Conservation (phyloP, 2,797 vertebrate species). For the Helostoma temminkii region DNA sequence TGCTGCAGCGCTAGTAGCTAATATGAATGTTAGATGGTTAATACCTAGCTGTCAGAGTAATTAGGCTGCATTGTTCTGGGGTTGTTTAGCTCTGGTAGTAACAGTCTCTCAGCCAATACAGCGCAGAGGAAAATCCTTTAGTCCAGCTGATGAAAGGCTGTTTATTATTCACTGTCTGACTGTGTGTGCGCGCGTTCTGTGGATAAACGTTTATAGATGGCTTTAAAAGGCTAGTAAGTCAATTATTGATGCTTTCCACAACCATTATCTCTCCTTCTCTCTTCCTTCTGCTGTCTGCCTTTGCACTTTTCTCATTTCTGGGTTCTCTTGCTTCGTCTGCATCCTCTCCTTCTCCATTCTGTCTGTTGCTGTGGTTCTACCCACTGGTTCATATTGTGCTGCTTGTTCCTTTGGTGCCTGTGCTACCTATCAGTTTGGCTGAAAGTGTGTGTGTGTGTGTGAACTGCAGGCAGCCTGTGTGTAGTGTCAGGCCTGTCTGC, state of each 20-base stretch:
- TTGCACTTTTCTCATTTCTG: conserved; percentile 27
- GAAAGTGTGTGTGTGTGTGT: conserved; percentile 17
- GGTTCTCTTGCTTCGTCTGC: conserved; percentile 7
- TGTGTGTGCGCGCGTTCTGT: conserved; percentile 32
- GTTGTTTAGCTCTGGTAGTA: conserved; percentile 48
- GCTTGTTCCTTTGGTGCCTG: conserved; percentile 37
- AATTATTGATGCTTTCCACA: conserved; percentile 72
- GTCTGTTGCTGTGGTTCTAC: conserved; percentile 39
- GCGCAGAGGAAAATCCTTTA: conserved; percentile 47
- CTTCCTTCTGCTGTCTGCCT: conserved; percentile 8
- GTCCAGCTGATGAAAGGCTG: conserved; percentile 51
- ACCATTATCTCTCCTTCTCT: conserved; percentile 17
- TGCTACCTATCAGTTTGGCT: conserved; percentile 36
- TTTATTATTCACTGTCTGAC: conserved; percentile 41
- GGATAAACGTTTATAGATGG: conserved; percentile 50
- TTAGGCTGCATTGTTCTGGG: conserved; percentile 39
- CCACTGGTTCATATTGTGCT: background rate
- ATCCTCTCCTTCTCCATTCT: conserved; percentile 1
- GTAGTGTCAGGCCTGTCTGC: conserved; percentile 63
- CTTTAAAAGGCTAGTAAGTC: conserved; percentile 63
- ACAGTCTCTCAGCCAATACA: conserved; percentile 5
- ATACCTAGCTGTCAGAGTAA: conserved; percentile 41
- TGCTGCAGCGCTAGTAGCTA: background rate
- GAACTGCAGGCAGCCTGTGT: conserved; percentile 36
- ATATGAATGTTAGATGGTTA: conserved; percentile 6